Percentiles rank a stretch among this genome's conserved stretches.
Evolutionary conservation across 2,113 vertebrate genomes (phyloP).

Genomic region (Zosterops borbonicus): DNA sequence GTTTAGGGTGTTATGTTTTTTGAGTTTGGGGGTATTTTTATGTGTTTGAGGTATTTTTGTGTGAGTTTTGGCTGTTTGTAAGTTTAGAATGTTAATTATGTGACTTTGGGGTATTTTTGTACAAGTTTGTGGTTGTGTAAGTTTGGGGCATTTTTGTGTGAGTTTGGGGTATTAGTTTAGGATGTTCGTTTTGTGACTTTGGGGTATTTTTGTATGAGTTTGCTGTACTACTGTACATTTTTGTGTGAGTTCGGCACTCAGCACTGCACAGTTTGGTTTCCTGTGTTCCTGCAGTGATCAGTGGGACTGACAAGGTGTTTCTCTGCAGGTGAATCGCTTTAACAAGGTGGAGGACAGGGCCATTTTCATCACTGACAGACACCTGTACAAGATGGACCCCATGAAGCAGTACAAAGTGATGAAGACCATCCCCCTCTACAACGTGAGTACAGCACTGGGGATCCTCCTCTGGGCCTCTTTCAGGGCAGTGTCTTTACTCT

Average conservation of each 20-base stretch:
- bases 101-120: neutral
- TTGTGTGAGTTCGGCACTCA: neutral
- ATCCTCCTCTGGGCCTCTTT: neutral
- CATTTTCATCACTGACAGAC: conserved; percentile 93
- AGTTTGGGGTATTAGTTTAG: neutral
- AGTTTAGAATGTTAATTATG: neutral
- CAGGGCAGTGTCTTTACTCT: neutral
- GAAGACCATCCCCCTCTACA: conserved; percentile 96
- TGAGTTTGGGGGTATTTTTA: neutral
- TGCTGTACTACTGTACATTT: neutral
- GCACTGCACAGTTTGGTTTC: neutral
- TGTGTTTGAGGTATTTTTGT: neutral
- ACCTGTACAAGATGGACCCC: conserved; percentile 98
- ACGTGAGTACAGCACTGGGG: conserved; percentile 73
- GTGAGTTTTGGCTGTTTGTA: neutral
- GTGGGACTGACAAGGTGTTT: neutral
- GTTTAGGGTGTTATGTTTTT: too few relatives aligned
- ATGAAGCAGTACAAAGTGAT: conserved; percentile 94
- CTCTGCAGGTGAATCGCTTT: conserved; percentile 91
- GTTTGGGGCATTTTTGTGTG: neutral
- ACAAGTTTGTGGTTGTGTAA: too few relatives aligned
- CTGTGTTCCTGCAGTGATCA: neutral
- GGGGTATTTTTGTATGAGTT: neutral
- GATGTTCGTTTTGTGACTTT: too few relatives aligned
- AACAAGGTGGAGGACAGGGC: conserved; percentile 92